These are phyloP conservation scores for Hydra vulgaris DNA, from an alignment of 30 jellyfish, hydroid and myxozoan genomes.

Conservation along the genomic window DNA sequence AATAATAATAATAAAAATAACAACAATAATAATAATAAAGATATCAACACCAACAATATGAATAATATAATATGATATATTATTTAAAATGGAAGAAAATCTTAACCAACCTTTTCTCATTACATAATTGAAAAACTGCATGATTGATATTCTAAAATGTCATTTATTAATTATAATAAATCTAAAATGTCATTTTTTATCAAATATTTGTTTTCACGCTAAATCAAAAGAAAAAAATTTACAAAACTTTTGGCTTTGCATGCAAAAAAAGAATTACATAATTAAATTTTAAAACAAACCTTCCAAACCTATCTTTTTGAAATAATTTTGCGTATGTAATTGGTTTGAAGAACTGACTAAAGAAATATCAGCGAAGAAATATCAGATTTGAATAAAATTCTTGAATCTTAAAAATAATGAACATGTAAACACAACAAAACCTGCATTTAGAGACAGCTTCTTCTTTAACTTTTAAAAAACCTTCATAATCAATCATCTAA, in stretches of 20 bases:
- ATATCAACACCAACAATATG: no score
- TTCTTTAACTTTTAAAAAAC: conserved; percentile 72
- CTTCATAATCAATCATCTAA: conserved; percentile 81
- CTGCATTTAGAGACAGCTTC: conserved; percentile 84
- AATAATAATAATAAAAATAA: no score
- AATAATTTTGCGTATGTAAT: conserved; percentile 65
- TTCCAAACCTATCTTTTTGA: conserved; percentile 83
- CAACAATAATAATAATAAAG: no score
- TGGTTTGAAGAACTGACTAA: conserved; percentile 65
- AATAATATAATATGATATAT: no score
- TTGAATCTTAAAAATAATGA: no score
- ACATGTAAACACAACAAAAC: no score
- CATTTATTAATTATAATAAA: not conserved
- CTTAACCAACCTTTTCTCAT: conserved; percentile 55
- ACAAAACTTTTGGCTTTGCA: no score
- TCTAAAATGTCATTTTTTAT: not conserved
- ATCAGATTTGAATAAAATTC: no score
- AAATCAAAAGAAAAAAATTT: no score
- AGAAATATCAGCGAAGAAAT: no score
- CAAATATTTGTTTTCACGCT: no score
- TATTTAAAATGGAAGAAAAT: not conserved
- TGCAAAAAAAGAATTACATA: not conserved
- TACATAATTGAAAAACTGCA: conserved; percentile 93
- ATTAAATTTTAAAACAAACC: conserved; percentile 9
- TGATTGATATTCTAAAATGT: conserved; percentile 58